Conservation (phyloP, 2,888 invertebrate genomes). For the Caenorhabditis becei region DNA sequence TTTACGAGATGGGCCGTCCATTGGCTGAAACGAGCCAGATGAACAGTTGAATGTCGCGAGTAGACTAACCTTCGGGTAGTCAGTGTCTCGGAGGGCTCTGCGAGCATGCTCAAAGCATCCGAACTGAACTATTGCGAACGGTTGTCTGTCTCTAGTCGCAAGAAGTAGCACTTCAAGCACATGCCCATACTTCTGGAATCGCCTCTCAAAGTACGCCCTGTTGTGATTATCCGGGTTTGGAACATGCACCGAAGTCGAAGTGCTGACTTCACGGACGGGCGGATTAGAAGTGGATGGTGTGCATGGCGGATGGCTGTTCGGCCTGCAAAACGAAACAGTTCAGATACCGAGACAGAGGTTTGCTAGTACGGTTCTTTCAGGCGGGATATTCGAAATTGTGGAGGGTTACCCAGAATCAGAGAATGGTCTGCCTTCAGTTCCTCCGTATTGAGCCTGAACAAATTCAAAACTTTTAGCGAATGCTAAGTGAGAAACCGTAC, state of each 20-base stretch:
- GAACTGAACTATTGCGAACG: neutral
- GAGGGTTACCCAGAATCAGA: neutral
- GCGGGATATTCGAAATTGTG: neutral
- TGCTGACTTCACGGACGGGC: too few relatives aligned
- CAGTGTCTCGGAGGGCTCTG: too few relatives aligned
- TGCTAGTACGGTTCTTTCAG: too few relatives aligned
- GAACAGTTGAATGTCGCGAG: too few relatives aligned
- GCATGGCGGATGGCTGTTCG: neutral
- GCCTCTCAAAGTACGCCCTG: neutral
- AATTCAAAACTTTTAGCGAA: neutral
- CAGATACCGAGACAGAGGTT: too few relatives aligned
- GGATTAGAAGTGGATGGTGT: neutral
- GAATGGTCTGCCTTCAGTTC: neutral
- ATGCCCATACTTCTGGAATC: neutral
- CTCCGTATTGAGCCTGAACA: neutral
- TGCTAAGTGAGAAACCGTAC: neutral
- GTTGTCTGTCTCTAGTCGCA: neutral
- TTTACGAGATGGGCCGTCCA: too few relatives aligned
- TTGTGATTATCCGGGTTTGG: neutral
- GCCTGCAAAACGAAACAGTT: neutral
- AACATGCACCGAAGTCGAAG: neutral
- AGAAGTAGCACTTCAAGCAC: neutral
- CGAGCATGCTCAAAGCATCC: neutral
- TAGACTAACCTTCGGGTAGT: too few relatives aligned
- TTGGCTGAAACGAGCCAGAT: too few relatives aligned